Base-by-base conservation (phyloP, 2,888 invertebrate genomes). In the Thecocarcelia acutangulata region DNA sequence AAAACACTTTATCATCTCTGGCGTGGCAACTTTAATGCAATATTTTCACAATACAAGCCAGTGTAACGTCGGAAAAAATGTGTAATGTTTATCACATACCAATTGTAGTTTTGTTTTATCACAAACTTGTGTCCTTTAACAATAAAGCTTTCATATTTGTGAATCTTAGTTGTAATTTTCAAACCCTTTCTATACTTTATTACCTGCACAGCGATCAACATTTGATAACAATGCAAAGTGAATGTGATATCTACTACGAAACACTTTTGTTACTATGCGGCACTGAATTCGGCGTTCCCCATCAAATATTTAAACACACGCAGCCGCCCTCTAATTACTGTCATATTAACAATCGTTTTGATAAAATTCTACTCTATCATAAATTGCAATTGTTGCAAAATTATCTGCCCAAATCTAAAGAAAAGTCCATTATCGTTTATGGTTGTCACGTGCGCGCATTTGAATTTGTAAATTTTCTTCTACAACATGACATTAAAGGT, bases 361-460 rank as follows among this genome's bases (percentile, higher is more conserved):
- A 89, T 61, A 88, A 87, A 58, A 84, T 90, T 0, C 64, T 86
- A 2, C 83, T 88, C 0, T 89, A 88, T 46, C 85, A 89, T 40
- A 88, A 88, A 64, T n/a, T 89, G 0, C 44, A 68, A 0, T 78
- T 85, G 4, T 50, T 87, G 11, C 40, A 69, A 24, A 69, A 40
- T 21, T 12, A 56, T 0, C 4, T 69, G 1, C 0, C 37, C 0
- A n/a, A 58, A 6, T 28, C 33, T 12, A 37, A 33, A 5, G 11
- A 73, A 13, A 70, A 72, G 28, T 74, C 68, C 4, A 80, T 90
- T 1, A 17, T 89, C 0, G 63, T 89, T 5, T 89, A 88, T 63
- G 89, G 89, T 8, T 46, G 52, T 2, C 84, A 79, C 1, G 37
- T 87, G 28, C 72, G 84, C 8, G 54, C 86, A 3, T 88, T 85